phyloP scores from a whole-genome alignment of 2,888 invertebrate genomes.

The Tinea pellionella region DNA sequence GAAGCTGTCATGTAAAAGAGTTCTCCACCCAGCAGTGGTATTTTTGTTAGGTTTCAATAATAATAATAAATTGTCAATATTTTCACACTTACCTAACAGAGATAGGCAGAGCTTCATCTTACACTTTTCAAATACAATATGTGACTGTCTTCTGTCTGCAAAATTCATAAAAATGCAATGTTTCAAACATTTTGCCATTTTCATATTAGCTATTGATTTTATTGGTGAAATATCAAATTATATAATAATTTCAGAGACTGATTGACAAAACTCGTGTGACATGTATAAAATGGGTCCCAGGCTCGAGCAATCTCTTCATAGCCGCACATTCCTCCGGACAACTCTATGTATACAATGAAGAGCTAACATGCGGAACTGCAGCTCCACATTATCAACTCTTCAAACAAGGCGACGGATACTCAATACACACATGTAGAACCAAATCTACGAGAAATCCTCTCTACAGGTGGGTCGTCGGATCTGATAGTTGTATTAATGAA shows the following conservation, averaged over 20 bases:
- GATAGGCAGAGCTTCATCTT: too few species aligned
- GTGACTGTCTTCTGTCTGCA: too few species aligned
- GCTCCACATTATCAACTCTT: slow-evolving; percentile 95
- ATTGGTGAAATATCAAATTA: too few species aligned
- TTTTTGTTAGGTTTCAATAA: too few species aligned
- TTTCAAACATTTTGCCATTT: too few species aligned
- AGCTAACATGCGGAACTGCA: slow-evolving; percentile 88
- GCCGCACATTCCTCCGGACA: slow-evolving; percentile 96
- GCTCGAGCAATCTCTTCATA: slow-evolving; percentile 92
- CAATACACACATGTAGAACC: slow-evolving; percentile 95
- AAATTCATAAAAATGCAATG: too few species aligned
- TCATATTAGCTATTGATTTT: too few species aligned
- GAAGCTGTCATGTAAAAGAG: too few species aligned
- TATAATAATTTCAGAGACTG: slow-evolving; percentile 75
- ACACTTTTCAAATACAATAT: too few species aligned
- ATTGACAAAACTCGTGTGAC: slow-evolving; percentile 96
- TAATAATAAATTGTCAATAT: too few species aligned
- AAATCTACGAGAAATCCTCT: slow-evolving; percentile 96
- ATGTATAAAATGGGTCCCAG: slow-evolving; percentile 97
- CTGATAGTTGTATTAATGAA: slow-evolving; percentile 91
- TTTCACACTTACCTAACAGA: too few species aligned
- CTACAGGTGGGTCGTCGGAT: slow-evolving; percentile 87
- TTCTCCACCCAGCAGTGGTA: too few species aligned
- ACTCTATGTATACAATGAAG: slow-evolving; percentile 97
- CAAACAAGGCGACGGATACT: slow-evolving; percentile 93